Percentiles rank a stretch among this genome's conserved stretches.
Evolutionary conservation across 2,797 vertebrate species (phyloP).

Genomic region (Bovichtus diacanthus): DNA sequence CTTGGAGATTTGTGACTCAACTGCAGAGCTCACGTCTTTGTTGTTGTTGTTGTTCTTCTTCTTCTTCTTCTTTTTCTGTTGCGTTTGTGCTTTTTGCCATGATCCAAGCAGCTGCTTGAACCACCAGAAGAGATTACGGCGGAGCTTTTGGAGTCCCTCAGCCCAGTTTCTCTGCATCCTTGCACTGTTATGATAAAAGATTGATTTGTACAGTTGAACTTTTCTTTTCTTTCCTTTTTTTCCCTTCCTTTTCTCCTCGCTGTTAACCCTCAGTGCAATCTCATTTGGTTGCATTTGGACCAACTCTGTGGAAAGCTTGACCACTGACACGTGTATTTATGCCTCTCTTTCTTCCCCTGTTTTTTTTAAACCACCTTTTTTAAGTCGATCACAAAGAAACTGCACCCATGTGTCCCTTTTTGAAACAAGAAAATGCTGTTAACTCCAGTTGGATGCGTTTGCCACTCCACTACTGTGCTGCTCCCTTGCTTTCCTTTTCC

Average conservation of each 20-base stretch:
- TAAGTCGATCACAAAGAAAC: conserved; percentile 11
- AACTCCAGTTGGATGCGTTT: conserved; percentile 11
- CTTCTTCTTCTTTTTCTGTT: conserved; percentile 27
- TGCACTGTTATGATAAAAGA: conserved; percentile 34
- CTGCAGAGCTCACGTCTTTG: conserved; percentile 41
- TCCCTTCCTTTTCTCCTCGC: neutral
- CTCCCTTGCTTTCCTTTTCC: conserved; percentile 7
- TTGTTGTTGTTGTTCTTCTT: conserved; percentile 33
- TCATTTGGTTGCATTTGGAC: conserved; percentile 15
- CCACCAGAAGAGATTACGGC: conserved; percentile 53
- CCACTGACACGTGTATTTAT: conserved; percentile 32
- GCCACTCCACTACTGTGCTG: neutral
- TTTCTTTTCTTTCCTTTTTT: neutral
- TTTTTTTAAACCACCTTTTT: conserved; percentile 30
- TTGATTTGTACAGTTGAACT: conserved; percentile 34
- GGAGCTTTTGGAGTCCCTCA: conserved; percentile 32
- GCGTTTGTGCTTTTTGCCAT: conserved; percentile 45
- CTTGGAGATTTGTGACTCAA: conserved; percentile 55
- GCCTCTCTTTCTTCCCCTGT: conserved; percentile 31
- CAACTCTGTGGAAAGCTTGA: conserved; percentile 25
- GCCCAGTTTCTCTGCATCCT: conserved; percentile 20
- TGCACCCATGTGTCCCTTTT: conserved; percentile 12
- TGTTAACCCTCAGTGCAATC: neutral
- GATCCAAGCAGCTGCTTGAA: conserved; percentile 63
- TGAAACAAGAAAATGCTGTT: conserved; percentile 32